These are phyloP conservation scores for Phylloscopus trochilus DNA, from an alignment of 2,113 vertebrate genomes.

Conservation along the genomic window DNA sequence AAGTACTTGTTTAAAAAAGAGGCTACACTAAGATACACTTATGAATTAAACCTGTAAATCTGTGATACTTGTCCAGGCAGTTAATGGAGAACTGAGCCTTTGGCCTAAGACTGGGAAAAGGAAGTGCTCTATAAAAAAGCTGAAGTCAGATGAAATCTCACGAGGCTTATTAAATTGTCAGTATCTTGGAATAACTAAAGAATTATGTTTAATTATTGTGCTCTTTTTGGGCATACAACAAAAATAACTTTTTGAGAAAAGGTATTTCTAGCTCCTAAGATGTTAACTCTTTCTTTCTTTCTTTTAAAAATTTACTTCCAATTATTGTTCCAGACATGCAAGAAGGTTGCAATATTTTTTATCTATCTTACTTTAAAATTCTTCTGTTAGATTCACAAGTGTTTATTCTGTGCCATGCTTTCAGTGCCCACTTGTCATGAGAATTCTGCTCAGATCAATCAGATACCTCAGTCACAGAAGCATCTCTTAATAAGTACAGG, in stretches of 20 bases:
- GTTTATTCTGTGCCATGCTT: no score
- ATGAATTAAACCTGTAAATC: background rate
- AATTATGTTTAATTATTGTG: background rate
- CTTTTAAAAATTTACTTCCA: background rate
- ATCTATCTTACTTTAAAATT: background rate
- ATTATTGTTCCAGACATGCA: background rate
- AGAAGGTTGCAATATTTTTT: background rate
- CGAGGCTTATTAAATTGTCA: background rate
- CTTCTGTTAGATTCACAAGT: no score
- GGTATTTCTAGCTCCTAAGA: background rate
- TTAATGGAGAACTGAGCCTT: background rate
- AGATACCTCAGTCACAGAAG: background rate
- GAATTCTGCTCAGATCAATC: no score
- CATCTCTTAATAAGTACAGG: background rate
- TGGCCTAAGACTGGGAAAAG: background rate
- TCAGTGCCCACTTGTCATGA: no score
- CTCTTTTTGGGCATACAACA: background rate
- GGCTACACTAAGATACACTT: background rate
- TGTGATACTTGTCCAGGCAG: background rate
- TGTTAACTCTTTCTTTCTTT: background rate
- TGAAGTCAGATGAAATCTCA: background rate
- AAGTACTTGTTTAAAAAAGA: background rate
- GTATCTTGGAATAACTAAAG: background rate
- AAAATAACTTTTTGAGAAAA: background rate
- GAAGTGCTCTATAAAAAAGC: background rate